phyloP scores from a whole-genome alignment of 2,113 vertebrate species.

The Coregonus clupeaformis region DNA sequence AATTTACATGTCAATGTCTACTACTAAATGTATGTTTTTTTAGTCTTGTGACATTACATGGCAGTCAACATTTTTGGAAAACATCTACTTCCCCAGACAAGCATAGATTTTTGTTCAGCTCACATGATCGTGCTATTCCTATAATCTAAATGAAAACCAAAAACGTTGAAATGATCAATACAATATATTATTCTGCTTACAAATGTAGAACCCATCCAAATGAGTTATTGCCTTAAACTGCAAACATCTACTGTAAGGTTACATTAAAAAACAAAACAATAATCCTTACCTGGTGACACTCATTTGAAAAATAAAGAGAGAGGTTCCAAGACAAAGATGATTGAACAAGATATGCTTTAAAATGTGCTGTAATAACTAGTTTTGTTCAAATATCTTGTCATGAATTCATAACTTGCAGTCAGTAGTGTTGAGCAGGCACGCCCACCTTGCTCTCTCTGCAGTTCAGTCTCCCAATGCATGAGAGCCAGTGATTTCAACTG shows the following conservation, averaged over 20 bases:
- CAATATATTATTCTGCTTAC: no score
- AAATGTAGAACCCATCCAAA: no score
- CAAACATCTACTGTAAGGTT: no score
- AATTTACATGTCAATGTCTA: background rate
- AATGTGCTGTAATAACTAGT: no score
- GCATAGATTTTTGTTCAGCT: no score
- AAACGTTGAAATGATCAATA: no score
- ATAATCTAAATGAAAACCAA: no score
- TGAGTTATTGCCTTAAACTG: no score
- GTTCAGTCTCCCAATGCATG: constrained; percentile 19
- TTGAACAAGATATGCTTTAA: background rate
- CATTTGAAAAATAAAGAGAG: constrained; percentile 29
- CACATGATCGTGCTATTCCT: no score
- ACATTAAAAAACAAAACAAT: background rate
- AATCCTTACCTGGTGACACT: constrained; percentile 59
- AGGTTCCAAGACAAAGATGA: background rate
- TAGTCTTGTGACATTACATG: no score
- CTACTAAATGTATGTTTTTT: background rate
- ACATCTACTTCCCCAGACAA: no score
- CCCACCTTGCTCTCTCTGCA: background rate
- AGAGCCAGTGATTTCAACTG: constrained; percentile 51
- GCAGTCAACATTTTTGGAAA: no score
- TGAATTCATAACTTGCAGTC: background rate
- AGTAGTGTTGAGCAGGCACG: background rate
- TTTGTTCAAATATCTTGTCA: background rate